A percentile compares a stretch with the other conserved stretches of the same genome.
Evolutionary conservation across 2,113 vertebrate genomes (phyloP).

Genomic region (Eonycteris spelaea): DNA sequence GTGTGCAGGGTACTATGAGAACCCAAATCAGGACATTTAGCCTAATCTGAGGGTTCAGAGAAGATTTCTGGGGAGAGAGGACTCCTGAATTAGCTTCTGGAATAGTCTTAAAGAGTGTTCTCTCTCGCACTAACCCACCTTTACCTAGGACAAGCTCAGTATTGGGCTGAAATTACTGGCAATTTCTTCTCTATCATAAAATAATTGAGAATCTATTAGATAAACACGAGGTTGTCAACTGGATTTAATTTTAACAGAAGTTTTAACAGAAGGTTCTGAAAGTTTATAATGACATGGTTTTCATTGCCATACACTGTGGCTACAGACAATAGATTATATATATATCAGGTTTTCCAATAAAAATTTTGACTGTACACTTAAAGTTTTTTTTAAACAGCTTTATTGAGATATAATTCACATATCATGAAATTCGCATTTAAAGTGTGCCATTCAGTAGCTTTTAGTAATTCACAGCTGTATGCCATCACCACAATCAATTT

Average conservation of each 20-base stretch:
- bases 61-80: neutral
- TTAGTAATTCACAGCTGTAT: neutral
- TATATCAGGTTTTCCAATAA: neutral
- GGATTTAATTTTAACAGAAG: neutral
- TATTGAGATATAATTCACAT: neutral
- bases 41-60: neutral
- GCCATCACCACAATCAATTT: neutral
- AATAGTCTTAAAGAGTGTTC: neutral
- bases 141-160: neutral
- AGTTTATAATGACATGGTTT: neutral
- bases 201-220: slow-evolving; percentile 1
- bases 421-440: neutral
- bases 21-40: neutral
- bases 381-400: neutral
- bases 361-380: neutral
- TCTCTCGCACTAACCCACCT: neutral
- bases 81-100: neutral
- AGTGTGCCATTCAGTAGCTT: neutral
- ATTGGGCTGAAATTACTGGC: neutral
- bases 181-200: neutral
- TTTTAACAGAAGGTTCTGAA: neutral
- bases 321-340: neutral
- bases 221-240: neutral
- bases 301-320: neutral
- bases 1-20: neutral